Base-by-base conservation (phyloP, 2,797 vertebrate species). In the Molossus alvarezi region DNA sequence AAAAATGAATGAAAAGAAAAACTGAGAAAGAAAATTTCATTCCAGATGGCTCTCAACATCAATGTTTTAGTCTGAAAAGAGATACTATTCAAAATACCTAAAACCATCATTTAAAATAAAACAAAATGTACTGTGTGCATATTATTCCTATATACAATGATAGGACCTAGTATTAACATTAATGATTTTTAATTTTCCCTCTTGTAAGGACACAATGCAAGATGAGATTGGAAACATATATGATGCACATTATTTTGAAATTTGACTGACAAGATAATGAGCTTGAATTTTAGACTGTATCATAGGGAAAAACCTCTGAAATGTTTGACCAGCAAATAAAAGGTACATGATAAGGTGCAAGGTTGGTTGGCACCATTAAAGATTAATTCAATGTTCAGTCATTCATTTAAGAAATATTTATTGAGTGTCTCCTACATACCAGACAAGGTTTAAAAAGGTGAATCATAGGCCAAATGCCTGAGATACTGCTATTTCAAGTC, bases 321-420 rank as follows among this genome's bases (percentile, higher is more conserved):
- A 96, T 90, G 57, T 95, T 73, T 96, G 60, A 75, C 45, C 82
- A 89, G 41, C 64, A 93, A 96, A 95, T 45, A 53, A 12, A 90
- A 60, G 29, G 17, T 2, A 37, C 17, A 65, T 45, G 72, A 60
- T 88, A 92, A 94, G 23, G 86, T 23, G 15, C 57, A 29, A 94
- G 27, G 29, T 84, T 64, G 18, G 53, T 62, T 71, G 57, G 17
- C 58, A 86, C 71, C 48, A 94, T 73, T 88, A 90, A 90, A 88
- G 57, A 92, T 88, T 95, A 95, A 96, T 60, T 94, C 45, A 76
- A 3, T 88, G 41, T 85, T 71, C 27, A 92, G 73, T 58, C 76
- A 82, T 65, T 96, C 58, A 75, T 53, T 88, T 96, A 85, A 33
- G 18, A 95, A 90, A 57, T 83, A 92, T 85, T 95, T 94, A 82